A percentile compares a stretch with the other conserved stretches of the same genome.
phyloP scores from a whole-genome alignment of 2,113 vertebrate species.

The Gallinago undulata region DNA sequence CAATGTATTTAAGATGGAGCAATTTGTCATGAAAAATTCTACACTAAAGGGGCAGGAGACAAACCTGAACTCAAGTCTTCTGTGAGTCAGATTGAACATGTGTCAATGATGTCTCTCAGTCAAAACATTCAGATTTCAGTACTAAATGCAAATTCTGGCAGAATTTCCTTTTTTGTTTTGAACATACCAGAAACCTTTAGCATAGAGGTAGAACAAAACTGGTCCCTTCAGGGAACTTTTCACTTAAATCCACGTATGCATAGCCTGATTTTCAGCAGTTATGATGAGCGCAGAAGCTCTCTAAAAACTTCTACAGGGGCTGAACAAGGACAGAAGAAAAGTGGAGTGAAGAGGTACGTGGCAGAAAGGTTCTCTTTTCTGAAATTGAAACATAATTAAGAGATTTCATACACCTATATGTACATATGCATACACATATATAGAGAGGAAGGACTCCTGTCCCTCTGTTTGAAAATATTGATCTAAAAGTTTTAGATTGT shows the following conservation, averaged over 20 bases:
- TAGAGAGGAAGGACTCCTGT: neutral
- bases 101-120: neutral
- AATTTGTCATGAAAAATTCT: neutral
- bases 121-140: neutral
- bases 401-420: neutral
- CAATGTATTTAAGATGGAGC: neutral
- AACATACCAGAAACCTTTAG: neutral
- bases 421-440: neutral
- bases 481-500: neutral
- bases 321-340: neutral
- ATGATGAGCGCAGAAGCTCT: neutral
- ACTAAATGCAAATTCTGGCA: neutral
- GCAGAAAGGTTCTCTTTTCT: neutral
- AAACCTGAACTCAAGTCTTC: neutral
- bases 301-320: neutral
- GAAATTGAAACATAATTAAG: neutral
- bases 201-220: neutral
- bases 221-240: neutral
- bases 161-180: neutral
- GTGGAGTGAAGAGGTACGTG: neutral
- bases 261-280: neutral
- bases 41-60: neutral
- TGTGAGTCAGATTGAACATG: neutral
- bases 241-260: neutral
- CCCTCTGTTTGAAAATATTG: neutral